Base-by-base conservation (phyloP, 2,888 invertebrate species). In the Melitaea athalia region DNA sequence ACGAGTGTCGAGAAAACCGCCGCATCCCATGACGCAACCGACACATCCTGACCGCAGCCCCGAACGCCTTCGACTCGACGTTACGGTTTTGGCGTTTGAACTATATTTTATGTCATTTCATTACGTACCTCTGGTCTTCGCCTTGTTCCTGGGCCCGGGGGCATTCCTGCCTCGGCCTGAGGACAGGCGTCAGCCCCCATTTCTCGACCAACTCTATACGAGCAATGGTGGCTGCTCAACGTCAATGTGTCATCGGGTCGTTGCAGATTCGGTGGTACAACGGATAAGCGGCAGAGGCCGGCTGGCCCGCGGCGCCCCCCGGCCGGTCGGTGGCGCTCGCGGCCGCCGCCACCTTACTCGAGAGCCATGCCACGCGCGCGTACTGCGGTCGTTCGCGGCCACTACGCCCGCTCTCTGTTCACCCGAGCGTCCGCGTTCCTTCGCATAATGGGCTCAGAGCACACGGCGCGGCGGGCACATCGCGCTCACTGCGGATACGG, bases 141-240 rank as follows among this genome's bases (percentile, higher is more conserved):
- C 91, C 91, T 89, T 95, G 95, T 92, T 94, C 94, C 91, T 93
- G 94, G 92, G 94, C 94, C 94, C 93, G 95, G 95, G 96, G 97
- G 96, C 96, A 96, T 95, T 97, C 97, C 96, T 97, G 97, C 95
- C 97, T 97, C 96, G 97, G 97, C 94, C 96, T 96, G 95, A 97
- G 96, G 96, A 97, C 97, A 96, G 98, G 98, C 96, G 97, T 97
- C 94, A 98, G 97, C 96, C 98, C 98, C 98, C 98, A 98, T 97
- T 97, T 97, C 95, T 98, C 97, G 94, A 97, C 96, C 95, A 97
- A 97, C 96, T 97, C 97, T 96, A 98, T 96, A 95, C 97, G 97
- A 96, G 98, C 97, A 98, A 98, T 98, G 96, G 96, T 97, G 96
- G 95, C 95, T 95, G 94, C 93, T 94, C 95, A 94, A 87, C 77